Evolutionary conservation across 2,888 invertebrate species (phyloP).

Genomic region (Malacosoma neustria): DNA sequence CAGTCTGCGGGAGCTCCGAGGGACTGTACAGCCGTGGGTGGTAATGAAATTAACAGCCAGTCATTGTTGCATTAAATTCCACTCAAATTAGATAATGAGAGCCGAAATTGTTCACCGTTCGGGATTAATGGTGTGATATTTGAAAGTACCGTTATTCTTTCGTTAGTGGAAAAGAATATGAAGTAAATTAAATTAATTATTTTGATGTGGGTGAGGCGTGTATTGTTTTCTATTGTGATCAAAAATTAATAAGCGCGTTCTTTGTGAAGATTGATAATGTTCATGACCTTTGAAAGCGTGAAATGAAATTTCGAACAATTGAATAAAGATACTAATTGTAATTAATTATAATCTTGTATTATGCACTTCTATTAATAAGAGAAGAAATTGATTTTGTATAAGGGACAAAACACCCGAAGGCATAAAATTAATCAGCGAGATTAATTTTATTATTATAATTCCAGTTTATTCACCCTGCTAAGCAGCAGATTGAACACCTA

Average conservation of each 20-base stretch:
- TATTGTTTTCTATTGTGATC: conserved; percentile 15
- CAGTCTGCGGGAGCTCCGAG: background rate
- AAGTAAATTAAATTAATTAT: conserved; percentile 6
- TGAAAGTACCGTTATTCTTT: conserved; percentile 20
- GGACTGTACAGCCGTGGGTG: conserved; percentile 41
- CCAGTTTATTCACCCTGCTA: too few species aligned
- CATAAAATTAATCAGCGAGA: too few species aligned
- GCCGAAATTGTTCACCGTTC: conserved; percentile 28
- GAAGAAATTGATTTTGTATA: too few species aligned
- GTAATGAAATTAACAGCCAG: conserved; percentile 62
- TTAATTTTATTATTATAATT: too few species aligned
- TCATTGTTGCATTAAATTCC: conserved; percentile 65
- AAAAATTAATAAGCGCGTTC: conserved; percentile 4
- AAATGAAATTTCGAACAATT: background rate
- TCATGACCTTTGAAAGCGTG: background rate
- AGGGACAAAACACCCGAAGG: too few species aligned
- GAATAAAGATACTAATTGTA: background rate
- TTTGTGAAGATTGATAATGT: background rate
- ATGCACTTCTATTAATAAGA: too few species aligned
- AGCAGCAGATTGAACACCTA: too few species aligned
- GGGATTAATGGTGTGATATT: conserved; percentile 29
- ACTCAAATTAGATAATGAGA: conserved; percentile 50
- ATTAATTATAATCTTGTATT: background rate
- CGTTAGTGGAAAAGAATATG: conserved; percentile 10
- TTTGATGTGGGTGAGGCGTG: background rate